phyloP scores from a whole-genome alignment of 35 echinoderm and acorn worm genomes.

The Eucidaris tribuloides region DNA sequence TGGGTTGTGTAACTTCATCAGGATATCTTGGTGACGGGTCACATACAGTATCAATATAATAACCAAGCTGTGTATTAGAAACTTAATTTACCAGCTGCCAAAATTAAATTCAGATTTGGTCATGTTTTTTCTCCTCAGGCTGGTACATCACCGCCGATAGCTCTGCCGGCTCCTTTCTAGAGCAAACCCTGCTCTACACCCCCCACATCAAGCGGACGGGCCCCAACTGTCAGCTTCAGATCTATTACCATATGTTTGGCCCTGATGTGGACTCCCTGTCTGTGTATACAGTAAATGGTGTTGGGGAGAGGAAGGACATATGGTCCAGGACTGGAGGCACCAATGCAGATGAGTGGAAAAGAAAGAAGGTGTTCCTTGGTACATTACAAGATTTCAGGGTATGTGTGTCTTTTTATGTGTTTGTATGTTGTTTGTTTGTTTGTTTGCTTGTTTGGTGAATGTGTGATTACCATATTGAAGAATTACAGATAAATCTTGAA shows the following conservation, averaged over 20 bases:
- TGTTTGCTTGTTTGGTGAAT: no score
- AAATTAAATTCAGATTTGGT: no score
- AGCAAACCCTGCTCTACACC: background rate
- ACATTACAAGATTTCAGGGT: no score
- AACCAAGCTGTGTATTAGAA: no score
- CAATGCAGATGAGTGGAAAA: slow-evolving; percentile 4
- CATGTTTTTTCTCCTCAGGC: background rate
- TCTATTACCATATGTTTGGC: slow-evolving; percentile 39
- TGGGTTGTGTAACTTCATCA: no score
- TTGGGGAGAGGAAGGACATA: background rate
- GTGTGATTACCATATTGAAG: no score
- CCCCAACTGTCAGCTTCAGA: slow-evolving; percentile 13
- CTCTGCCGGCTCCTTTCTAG: slow-evolving; percentile 1
- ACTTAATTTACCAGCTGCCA: no score
- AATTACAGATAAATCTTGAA: no score
- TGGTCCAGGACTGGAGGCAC: slow-evolving; percentile 24
- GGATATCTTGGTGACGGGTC: no score
- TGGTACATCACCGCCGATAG: slow-evolving; percentile 32
- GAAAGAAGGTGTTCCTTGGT: slow-evolving; percentile 1
- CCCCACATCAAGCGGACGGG: slow-evolving; percentile 8
- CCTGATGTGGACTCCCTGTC: slow-evolving; percentile 20
- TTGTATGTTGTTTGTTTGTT: no score
- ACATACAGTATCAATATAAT: no score
- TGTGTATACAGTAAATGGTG: slow-evolving; percentile 14
- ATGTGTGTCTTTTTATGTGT: background rate